Base-by-base conservation (phyloP, 2,797 vertebrate genomes). In the Picus viridis region DNA sequence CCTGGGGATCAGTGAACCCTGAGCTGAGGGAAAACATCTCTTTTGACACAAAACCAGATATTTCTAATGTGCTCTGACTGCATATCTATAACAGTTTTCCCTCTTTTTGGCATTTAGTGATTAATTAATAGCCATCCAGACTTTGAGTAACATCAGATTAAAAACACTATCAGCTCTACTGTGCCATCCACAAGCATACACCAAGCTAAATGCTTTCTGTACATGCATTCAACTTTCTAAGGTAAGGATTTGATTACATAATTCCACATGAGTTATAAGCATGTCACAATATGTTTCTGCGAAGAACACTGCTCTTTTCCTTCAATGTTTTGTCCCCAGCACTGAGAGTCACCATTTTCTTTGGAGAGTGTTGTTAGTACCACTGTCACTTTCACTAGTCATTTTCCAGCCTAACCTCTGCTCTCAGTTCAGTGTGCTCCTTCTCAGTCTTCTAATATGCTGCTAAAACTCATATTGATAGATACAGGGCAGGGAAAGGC, bases 101-200 rank as follows among this genome's bases (percentile, higher is more conserved):
- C 64, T 32, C 57, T 16, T 0, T 59, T 58, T 72, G 73, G 43
- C 80, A 49, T 51, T 71, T 93, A 58, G 83, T 57, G 62, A 85
- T 59, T 87, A 90, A 92, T 92, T 88, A 83, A 86, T 54, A 82
- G 65, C 70, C 88, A 26, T 85, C 92, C 53, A 27, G 59, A 75
- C 56, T n/a, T 56, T 7, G 18, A 47, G 67, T 65, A 59, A 6
- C 29, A 65, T 11, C 4, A 54, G 80, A 76, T 76, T 85, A 58
- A 70, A 77, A 68, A 12, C 67, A 63, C 43, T n/a, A 47, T 41
- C 83, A 43, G 63, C 76, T 57, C 32, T 29, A 67, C 51, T 2
- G 54, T 69, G 86, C 77, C 81, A n/a, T 47, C 47, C 76, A 45
- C 57, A 89, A 69, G 19, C 64, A n/a, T 2, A 9, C 4, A 49